Evolutionary conservation across 1,140 invertebrate species (phyloP).

Genomic region (Drosophila parabipectinata): DNA sequence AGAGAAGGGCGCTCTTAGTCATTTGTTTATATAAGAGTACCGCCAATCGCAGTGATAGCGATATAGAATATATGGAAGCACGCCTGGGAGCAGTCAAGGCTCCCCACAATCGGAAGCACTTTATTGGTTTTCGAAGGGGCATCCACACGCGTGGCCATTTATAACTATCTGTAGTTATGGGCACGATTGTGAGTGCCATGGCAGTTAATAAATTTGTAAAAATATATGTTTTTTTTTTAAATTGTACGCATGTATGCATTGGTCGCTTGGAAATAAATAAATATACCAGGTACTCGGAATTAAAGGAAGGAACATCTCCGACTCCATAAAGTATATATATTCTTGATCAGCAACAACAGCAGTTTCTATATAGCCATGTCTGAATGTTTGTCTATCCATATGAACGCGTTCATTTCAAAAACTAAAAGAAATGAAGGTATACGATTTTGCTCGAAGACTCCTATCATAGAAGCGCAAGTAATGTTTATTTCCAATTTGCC

Average conservation of each 20-base stretch:
- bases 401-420: too few relatives aligned
- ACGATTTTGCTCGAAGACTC: too few relatives aligned
- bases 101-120: neutral
- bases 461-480: too few relatives aligned
- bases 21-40: slow-evolving; percentile 33
- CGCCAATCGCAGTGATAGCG: neutral
- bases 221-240: too few relatives aligned
- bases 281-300: too few relatives aligned
- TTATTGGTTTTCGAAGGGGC: slow-evolving; percentile 16
- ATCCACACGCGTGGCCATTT: slow-evolving; percentile 29
- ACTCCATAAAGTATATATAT: too few relatives aligned
- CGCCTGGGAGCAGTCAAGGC: neutral
- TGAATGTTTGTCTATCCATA: too few relatives aligned
- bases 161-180: slow-evolving; percentile 1
- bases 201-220: neutral
- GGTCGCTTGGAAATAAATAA: neutral
- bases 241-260: neutral
- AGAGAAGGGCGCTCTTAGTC: slow-evolving; percentile 15
- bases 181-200: neutral
- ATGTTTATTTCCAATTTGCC: too few relatives aligned
- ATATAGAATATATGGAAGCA: slow-evolving; percentile 8
- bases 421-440: too few relatives aligned
- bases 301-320: too few relatives aligned
- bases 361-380: too few relatives aligned
- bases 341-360: too few relatives aligned